A percentile compares a stretch with the other conserved stretches of the same genome.
Conservation (phyloP, 1,140 invertebrate species). For the Holotrichia oblita region DNA sequence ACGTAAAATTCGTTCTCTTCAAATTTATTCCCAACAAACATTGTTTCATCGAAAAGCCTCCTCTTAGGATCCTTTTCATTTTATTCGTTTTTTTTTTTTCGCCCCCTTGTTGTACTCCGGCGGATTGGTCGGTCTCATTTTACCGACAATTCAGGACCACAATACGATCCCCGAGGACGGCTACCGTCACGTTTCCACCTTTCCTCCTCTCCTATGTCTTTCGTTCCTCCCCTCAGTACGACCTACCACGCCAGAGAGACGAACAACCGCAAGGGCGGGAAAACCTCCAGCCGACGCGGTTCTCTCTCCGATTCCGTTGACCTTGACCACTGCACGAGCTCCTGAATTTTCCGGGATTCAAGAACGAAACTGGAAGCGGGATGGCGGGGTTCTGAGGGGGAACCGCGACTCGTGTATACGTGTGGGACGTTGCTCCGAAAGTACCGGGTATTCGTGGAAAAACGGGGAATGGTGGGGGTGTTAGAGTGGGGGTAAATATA, state of each 20-base stretch:
- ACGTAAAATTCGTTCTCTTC: no score
- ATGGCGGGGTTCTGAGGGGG: not conserved
- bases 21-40: no score
- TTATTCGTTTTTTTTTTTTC: not conserved
- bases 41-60: not conserved
- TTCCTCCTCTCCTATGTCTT: no score
- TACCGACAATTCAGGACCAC: not conserved
- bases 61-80: not conserved
- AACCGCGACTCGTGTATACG: slow-evolving; percentile 9
- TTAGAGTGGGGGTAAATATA: no score
- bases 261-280: slow-evolving; percentile 27
- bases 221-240: not conserved
- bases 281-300: slow-evolving; percentile 14
- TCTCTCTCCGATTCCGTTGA: slow-evolving; percentile 22
- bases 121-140: not conserved
- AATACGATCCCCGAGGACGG: not conserved
- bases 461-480: not conserved
- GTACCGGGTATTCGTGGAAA: not conserved
- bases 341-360: slow-evolving; percentile 34
- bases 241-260: not conserved
- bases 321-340: slow-evolving; percentile 28
- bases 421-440: slow-evolving; percentile 29
- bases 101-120: not conserved
- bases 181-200: no score
- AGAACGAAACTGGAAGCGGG: slow-evolving; percentile 32